Base-by-base conservation (phyloP, 2,888 invertebrate genomes). In the Eupithecia centaureata region DNA sequence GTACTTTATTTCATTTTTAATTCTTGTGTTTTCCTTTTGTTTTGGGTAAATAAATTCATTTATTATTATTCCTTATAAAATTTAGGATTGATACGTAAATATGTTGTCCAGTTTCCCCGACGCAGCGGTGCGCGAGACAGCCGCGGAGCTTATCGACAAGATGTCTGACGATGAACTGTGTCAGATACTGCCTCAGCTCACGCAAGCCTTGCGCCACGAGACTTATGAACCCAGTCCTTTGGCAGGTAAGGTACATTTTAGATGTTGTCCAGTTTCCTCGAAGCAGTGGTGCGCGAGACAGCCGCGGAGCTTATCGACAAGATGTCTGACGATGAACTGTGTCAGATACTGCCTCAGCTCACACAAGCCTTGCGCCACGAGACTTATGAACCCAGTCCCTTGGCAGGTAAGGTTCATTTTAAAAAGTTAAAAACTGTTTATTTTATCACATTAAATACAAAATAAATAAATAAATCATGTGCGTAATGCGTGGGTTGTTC, bases 301-400 rank as follows among this genome's bases (percentile, higher is more conserved):
- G 99, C 99, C 1, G 96, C 99, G 0, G 94, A 94, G 58, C 96
- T 98, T 95, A 95, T 99, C 71, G 94, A 95, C 56, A 94, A 94
- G 15, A 95, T 98, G 86, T 95, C 96, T 1, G 96, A 96, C 79
- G 99, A 99, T 86, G 98, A 98, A 80, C 89, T 99, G 52, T 96
- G 97, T 38, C 97, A 98, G 83, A 97, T 97, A 85, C 91, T 99
- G 79, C 99, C 99, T 1, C 99, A 99, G 83, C 93, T 99, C 13
- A 95, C 98, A 54, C 98, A 99, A 90, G 99, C 96, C 72, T 92
- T 97, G 80, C 97, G 97, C 76, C 97, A 96, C 87, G 98, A 97
- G 92, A 98, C 97, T 1, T 98, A 97, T 83, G 98, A 99, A 85
- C 95, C 97, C 56, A 98, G 98, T 15, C 95, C 97, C 0, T 94